These are phyloP conservation scores for Orchestes rusci DNA, from an alignment of 2,888 invertebrate species.

Conservation along the genomic window DNA sequence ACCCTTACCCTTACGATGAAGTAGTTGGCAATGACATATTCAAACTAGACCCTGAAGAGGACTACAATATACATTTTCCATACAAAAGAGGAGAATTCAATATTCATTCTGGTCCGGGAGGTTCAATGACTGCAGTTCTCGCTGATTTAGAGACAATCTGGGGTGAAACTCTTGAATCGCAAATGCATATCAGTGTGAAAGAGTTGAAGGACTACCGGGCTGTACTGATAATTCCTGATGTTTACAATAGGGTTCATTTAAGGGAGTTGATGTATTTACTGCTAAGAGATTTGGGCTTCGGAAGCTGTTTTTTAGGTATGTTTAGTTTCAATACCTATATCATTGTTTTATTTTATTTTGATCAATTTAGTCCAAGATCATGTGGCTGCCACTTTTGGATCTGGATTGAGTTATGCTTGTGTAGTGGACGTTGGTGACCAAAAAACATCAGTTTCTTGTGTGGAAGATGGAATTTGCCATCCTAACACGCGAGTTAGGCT, in stretches of 20 bases:
- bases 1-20: slow-evolving; percentile 56
- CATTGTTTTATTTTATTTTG: background rate
- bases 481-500: slow-evolving; percentile 71
- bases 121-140: slow-evolving; percentile 75
- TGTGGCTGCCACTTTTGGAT: slow-evolving; percentile 79
- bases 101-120: slow-evolving; percentile 74
- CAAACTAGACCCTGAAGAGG: slow-evolving; percentile 57
- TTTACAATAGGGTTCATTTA: slow-evolving; percentile 53
- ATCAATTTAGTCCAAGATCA: slow-evolving; percentile 56
- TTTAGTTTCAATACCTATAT: background rate
- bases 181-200: slow-evolving; percentile 64
- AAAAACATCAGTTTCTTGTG: slow-evolving; percentile 92
- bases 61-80: slow-evolving; percentile 87
- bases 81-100: slow-evolving; percentile 83
- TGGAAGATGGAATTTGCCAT: slow-evolving; percentile 93
- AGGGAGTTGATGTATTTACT: slow-evolving; percentile 78
- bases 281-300: slow-evolving; percentile 63
- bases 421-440: slow-evolving; percentile 85
- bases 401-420: slow-evolving; percentile 80
- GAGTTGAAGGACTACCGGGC: slow-evolving; percentile 75
- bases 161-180: slow-evolving; percentile 69
- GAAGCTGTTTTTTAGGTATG: slow-evolving; percentile 29
- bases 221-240: slow-evolving; percentile 55
- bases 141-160: slow-evolving; percentile 85
- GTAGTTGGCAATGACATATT: slow-evolving; percentile 72